These are phyloP conservation scores for Eurytoma californica DNA, from an alignment of 2,888 invertebrate species.

Conservation along the genomic window DNA sequence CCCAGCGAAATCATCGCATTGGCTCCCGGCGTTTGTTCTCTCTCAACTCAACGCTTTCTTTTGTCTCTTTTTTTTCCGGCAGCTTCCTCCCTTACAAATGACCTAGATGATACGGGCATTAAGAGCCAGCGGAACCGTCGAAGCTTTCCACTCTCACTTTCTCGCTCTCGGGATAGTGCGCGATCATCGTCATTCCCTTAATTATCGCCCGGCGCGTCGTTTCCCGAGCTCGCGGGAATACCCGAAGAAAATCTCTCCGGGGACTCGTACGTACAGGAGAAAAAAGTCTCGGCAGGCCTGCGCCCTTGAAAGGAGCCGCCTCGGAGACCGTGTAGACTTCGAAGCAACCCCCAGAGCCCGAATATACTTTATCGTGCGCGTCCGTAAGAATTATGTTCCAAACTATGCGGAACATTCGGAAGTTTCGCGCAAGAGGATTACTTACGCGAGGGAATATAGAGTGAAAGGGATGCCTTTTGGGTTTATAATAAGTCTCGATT, in stretches of 20 bases:
- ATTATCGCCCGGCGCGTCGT: conserved; percentile 42
- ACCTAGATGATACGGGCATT: conserved; percentile 47
- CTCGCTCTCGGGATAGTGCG: background rate
- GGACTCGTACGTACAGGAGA: conserved; percentile 3
- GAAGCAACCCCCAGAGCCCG: background rate
- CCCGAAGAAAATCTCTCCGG: conserved; percentile 1
- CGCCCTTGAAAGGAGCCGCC: no score
- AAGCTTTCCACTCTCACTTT: background rate
- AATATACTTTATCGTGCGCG: background rate
- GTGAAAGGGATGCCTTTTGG: conserved; percentile 20
- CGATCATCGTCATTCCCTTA: conserved; percentile 45
- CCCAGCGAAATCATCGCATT: background rate
- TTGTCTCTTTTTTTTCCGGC: background rate
- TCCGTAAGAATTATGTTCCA: conserved; percentile 37
- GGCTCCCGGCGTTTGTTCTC: background rate
- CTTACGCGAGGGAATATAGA: conserved; percentile 21
- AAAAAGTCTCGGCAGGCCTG: no score
- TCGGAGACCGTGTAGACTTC: no score
- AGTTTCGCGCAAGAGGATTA: conserved; percentile 32
- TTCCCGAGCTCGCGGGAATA: conserved; percentile 39
- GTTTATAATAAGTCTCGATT: conserved; percentile 55
- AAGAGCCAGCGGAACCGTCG: conserved; percentile 1
- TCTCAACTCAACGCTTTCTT: background rate
- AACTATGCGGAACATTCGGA: conserved; percentile 45
- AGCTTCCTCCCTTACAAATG: conserved; percentile 32